Percentiles rank a stretch among this genome's conserved stretches.
These are phyloP conservation scores for Zygothrica quintamaculata DNA, from an alignment of 2,888 invertebrate species.

Conservation along the genomic window DNA sequence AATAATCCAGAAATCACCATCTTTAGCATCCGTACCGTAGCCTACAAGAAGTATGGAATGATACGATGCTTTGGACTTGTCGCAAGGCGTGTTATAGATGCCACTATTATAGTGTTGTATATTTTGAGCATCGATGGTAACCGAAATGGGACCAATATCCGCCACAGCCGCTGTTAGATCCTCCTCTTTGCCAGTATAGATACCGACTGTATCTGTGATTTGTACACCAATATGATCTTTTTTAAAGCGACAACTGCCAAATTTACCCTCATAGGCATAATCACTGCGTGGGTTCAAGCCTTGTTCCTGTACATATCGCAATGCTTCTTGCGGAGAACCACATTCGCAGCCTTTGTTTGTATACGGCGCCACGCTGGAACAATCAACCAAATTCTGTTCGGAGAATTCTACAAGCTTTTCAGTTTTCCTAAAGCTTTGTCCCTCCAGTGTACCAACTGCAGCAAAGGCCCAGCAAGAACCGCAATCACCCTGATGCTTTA, in stretches of 20 bases:
- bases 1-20: slow-evolving; percentile 93
- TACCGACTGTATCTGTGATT: slow-evolving; percentile 93
- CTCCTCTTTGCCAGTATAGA: slow-evolving; percentile 88
- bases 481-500: slow-evolving; percentile 85
- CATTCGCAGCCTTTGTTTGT: slow-evolving; percentile 98
- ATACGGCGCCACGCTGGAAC: slow-evolving; percentile 92
- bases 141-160: slow-evolving; percentile 95
- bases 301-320: slow-evolving; percentile 93
- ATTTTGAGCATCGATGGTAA: slow-evolving; percentile 95
- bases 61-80: background rate
- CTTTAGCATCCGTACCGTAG: slow-evolving; percentile 83
- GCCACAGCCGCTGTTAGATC: slow-evolving; percentile 88
- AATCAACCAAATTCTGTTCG: slow-evolving; percentile 96
- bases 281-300: slow-evolving; percentile 19
- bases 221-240: slow-evolving; percentile 86
- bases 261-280: slow-evolving; percentile 93
- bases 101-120: slow-evolving; percentile 91
- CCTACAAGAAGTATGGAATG: slow-evolving; percentile 21
- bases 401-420: slow-evolving; percentile 92
- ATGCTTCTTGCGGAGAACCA: slow-evolving; percentile 94
- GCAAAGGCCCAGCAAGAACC: slow-evolving; percentile 99
- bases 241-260: slow-evolving; percentile 93
- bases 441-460: slow-evolving; percentile 95
- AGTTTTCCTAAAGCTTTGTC: slow-evolving; percentile 92
- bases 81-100: slow-evolving; percentile 9